Percentiles rank a stretch among this genome's conserved stretches.
Evolutionary conservation across 2,113 vertebrate species (phyloP).

Genomic region (Prunella himalayana): DNA sequence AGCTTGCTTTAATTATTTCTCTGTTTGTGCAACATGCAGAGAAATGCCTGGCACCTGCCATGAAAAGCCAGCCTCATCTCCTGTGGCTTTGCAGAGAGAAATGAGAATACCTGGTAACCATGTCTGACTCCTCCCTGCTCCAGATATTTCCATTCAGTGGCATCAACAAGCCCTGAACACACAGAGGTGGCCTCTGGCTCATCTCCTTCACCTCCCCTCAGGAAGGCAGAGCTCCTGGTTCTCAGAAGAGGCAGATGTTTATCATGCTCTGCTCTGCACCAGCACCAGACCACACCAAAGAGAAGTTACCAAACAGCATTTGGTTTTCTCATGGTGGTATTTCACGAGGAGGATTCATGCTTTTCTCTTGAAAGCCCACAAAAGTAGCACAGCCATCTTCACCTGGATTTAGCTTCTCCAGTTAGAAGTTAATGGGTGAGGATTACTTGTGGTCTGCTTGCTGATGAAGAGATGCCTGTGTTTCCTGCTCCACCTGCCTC

Average conservation of each 20-base stretch:
- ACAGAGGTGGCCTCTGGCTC: background rate
- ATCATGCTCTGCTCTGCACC: background rate
- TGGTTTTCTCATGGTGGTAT: background rate
- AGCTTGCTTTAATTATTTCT: background rate
- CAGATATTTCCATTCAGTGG: background rate
- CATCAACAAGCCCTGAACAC: background rate
- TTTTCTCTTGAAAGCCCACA: background rate
- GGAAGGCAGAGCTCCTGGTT: background rate
- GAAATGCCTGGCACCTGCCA: background rate
- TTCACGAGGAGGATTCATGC: accelerated
- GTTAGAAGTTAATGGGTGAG: background rate
- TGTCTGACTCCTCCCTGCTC: background rate
- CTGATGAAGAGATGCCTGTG: background rate
- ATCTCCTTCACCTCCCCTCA: accelerated
- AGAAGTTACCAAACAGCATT: accelerated
- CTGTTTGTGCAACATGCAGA: background rate
- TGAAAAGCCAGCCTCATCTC: background rate
- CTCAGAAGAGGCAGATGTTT: background rate
- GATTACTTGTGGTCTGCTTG: background rate
- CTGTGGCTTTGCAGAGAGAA: background rate
- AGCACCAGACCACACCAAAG: background rate
- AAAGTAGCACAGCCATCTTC: background rate
- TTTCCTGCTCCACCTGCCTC: background rate
- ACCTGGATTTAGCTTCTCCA: background rate
- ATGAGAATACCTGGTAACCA: background rate